Base-by-base conservation (phyloP, 2,888 invertebrate species). In the Tenthredo mesomela region DNA sequence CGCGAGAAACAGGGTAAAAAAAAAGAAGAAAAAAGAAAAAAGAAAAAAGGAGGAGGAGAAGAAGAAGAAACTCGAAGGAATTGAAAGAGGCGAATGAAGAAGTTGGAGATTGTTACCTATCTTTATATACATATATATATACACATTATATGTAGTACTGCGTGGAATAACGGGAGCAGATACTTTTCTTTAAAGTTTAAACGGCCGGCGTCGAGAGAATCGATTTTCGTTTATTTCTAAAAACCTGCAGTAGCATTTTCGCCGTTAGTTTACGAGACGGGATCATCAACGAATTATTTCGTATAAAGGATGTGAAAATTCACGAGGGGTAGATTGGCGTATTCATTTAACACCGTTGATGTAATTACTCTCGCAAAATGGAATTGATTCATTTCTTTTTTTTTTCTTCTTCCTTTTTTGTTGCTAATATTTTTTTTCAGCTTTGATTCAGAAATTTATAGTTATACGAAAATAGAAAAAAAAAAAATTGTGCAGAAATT, bases 71-170 rank as follows among this genome's bases (percentile, higher is more conserved):
- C 21, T 67, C 12, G 43, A 73, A 47, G 50, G 54, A 77, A 77
- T 77, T 50, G 54, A 54, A 54, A 77, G 33, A 47, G 54, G 50
- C 50, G 54, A 77, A 77, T 77, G 77, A 54, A 77, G 77, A 77
- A 77, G 77, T 54, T 77, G 50, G 33, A 77, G 77, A 77, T 54
- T 54, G 77, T 54, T 77, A 77, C 54, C 77, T 54, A 77, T 50
- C 50, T n/a, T 12, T 15, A 25, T 47, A 29, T 47, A 47, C 29
- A 43, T 29, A n/a, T 71, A 40, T 75, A 47, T 7, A 29, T 18
- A 29, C 3, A 10, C 21, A 25, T 9, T 29, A 47, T 43, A 25
- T 33, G 18, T 54, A 29, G 15, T 61, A 25, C 9, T 0, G n/a
- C n/a, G 10, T 25, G 25, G 7, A 67, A 67, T 29, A 33, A 67